Base-by-base conservation (phyloP, 2,888 invertebrate species). In the Parelbella ahira region DNA sequence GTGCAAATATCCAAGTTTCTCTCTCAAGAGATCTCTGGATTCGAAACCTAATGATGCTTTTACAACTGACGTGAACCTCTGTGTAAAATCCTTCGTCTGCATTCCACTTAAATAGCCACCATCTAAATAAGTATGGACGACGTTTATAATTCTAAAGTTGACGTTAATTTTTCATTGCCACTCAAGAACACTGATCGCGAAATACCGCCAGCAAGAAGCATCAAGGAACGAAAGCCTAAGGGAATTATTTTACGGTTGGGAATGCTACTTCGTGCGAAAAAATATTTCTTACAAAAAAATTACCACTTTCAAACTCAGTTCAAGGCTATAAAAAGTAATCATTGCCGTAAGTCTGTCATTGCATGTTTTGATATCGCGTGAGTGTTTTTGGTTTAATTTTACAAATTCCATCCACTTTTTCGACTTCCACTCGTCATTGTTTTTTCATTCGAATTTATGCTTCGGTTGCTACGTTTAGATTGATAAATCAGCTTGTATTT, bases 361-460 rank as follows among this genome's bases (percentile, higher is more conserved):
- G 41, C 30, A 33, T 27, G 41, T 33, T 41, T 41, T 27, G 27
- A 33, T 33, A 41, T 33, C 33, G 41, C 41, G 41, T 41, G 30
- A 7, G 37, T 8, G 11, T 15, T 21, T 36, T 29, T 15, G 20
- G 25, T 19, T 25, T 18, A 11, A 19, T 37, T 36, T 23, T 9
- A 23, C 24, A 24, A 13, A 3, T 9, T 19, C n/a, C 15, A 12
- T 13, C 12, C 6, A 20, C 6, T 21, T 20, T 9, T n/a, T 18
- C 18, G 8, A 7, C 18, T 29, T 15, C 5, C 15, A 12, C n/a
- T 10, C 5, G n/a, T 7, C 7, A 28, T 13, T 28, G 7, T 28
- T 12, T 27, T n/a, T n/a, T n/a, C n/a, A n/a, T n/a, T n/a, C n/a
- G n/a, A n/a, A n/a, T n/a, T n/a, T n/a, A n/a, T n/a, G n/a, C n/a